Percentiles rank a stretch among this genome's conserved stretches.
Conservation (phyloP, 2,797 vertebrate genomes). For the Prunella strophiata region DNA sequence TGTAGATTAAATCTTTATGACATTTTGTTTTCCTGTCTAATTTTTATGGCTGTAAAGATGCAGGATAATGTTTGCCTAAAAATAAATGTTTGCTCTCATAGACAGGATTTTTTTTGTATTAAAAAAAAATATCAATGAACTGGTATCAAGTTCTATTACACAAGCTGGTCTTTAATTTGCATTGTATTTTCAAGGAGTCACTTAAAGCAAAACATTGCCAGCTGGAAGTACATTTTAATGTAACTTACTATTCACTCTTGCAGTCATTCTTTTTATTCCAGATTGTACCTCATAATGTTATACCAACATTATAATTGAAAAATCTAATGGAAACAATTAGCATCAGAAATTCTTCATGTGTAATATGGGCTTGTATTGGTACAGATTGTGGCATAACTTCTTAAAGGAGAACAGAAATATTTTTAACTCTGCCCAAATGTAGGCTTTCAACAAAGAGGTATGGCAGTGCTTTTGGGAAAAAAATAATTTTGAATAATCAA, state of each 20-base stretch:
- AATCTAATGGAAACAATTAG: neutral
- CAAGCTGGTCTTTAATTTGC: neutral
- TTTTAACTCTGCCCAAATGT: neutral
- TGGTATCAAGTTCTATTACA: neutral
- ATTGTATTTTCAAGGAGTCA: neutral
- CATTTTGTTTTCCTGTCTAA: neutral
- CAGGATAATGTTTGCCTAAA: neutral
- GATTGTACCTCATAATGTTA: neutral
- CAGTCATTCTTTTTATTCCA: neutral
- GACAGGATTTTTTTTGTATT: neutral
- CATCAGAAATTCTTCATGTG: neutral
- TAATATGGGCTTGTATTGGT: neutral
- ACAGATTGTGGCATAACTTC: neutral
- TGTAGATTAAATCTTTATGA: neutral
- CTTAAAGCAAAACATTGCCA: neutral
- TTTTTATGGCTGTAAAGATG: neutral
- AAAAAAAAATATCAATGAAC: neutral
- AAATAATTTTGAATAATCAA: neutral
- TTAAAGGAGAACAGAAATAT: neutral
- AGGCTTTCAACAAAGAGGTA: neutral
- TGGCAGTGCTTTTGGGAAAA: neutral
- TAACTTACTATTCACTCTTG: neutral
- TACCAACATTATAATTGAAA: neutral
- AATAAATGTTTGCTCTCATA: neutral
- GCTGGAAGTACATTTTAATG: neutral